Base-by-base conservation (phyloP, 2,113 vertebrate species). In the Aythya baeri region DNA sequence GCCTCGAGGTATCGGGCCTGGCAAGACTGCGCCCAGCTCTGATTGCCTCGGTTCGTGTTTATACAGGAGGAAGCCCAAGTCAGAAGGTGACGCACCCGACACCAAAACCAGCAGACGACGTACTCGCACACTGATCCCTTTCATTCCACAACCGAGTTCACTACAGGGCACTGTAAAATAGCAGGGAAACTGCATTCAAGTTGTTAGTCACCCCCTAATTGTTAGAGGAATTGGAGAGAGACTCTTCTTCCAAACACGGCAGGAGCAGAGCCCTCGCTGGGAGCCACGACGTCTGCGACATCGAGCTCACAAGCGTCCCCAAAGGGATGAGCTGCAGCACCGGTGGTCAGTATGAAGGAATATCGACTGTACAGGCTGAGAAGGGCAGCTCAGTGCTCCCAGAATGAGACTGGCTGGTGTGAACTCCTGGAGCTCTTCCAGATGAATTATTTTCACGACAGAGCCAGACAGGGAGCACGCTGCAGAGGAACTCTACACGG, bases 241-340 rank as follows among this genome's bases (percentile, higher is more conserved):
- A 22, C 38, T 41, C 79, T 34, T 55, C 73, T 62, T 34, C 78
- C 74, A 71, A 41, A 41, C 29, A 3, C 1, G 32, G 76, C 65
- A 38, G 38, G 3, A 31, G 49, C 2, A 21, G 67, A 83, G 27
- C 41, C 67, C 29, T 62, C 29, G 6, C 57, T 20, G 6, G 10
- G 29, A 1, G 14, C 52, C 23, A 15, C 13, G 55, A 14, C 67
- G 34, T 1, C 49, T 20, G 76, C 23, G 77, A 63, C 3, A 17
- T 9, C 83, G 12, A 12, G 61, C 41, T 9, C 16, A 34, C 32
- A 15, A 8, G 14, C 0, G 1, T 8, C 43, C 21, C 52, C 5
- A 1, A 63, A 44, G 54, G 29, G 32, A 26, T 14, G 20, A 38
- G 16, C 26, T 0, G 4, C 2, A 1, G 70, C 27, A 0, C 26